A percentile compares a stretch with the other conserved stretches of the same genome.
phyloP scores from a whole-genome alignment of 1,140 invertebrate genomes.

The Drosophila ananassae region DNA sequence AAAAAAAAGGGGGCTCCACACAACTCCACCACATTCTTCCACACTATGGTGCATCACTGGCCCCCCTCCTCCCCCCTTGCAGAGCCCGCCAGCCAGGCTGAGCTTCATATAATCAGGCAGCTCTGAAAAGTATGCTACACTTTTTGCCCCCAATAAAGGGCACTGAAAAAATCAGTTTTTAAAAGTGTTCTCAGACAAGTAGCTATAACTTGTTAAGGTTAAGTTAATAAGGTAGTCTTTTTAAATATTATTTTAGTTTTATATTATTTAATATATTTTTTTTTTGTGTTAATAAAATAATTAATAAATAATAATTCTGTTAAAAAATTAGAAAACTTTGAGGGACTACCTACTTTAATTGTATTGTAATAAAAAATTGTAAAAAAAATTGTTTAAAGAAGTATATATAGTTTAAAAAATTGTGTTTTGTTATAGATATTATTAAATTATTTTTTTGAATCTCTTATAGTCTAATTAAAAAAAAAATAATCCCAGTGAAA shows the following conservation, averaged over 20 bases:
- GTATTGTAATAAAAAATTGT: too few species aligned
- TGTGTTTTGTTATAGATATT: too few species aligned
- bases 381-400: too few species aligned
- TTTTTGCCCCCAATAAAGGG: slow-evolving; percentile 51
- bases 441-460: not conserved
- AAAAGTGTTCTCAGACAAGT: not conserved
- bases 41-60: slow-evolving; percentile 19
- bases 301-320: too few species aligned
- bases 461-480: not conserved
- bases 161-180: slow-evolving; percentile 8
- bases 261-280: too few species aligned
- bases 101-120: slow-evolving; percentile 71
- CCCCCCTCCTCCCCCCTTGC: slow-evolving; percentile 4
- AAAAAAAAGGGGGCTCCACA: not conserved
- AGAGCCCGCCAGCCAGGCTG: slow-evolving; percentile 17
- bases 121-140: slow-evolving; percentile 77
- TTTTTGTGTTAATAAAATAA: too few species aligned
- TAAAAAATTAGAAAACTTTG: too few species aligned
- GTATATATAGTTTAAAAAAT: too few species aligned
- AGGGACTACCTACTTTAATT: too few species aligned
- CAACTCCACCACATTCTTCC: slow-evolving; percentile 14
- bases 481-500: slow-evolving; percentile 1
- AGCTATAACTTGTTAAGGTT: not conserved
- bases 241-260: too few species aligned
- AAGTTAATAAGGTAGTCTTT: too few species aligned